phyloP scores from a whole-genome alignment of 2,888 invertebrate species.

The Scaptomyza cyrtandrae region DNA sequence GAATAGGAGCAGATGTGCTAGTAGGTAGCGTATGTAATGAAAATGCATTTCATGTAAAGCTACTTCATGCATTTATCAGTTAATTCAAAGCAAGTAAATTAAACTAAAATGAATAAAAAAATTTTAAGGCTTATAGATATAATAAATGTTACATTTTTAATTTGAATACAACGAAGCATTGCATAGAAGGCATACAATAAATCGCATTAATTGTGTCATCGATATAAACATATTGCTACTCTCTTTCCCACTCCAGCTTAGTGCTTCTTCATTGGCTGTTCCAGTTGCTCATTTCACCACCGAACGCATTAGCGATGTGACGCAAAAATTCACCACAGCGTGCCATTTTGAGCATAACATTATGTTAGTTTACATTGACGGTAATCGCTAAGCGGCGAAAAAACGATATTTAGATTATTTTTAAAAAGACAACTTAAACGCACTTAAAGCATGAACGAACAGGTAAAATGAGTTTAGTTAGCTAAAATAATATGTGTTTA shows the following conservation, averaged over 20 bases:
- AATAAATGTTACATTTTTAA: neutral
- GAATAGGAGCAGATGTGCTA: slow-evolving; percentile 28
- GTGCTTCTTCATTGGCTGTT: neutral
- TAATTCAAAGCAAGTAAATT: neutral
- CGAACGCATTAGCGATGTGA: neutral
- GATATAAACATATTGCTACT: slow-evolving; percentile 19
- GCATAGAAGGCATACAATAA: neutral
- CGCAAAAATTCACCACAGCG: neutral
- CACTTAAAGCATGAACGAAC: neutral
- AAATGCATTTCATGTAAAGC: slow-evolving; percentile 14
- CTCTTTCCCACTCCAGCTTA: slow-evolving; percentile 8
- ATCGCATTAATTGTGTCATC: slow-evolving; percentile 10
- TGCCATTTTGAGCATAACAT: slow-evolving; percentile 42
- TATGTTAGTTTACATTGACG: neutral
- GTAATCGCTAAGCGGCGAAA: neutral
- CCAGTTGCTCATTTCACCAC: slow-evolving; percentile 26
- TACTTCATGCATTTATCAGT: neutral
- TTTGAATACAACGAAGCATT: slow-evolving; percentile 9
- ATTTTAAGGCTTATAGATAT: neutral
- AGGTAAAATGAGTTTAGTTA: neutral
- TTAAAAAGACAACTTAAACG: neutral
- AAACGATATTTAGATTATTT: slow-evolving; percentile 3
- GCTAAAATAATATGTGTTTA: neutral
- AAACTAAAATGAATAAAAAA: neutral
- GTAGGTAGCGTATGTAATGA: slow-evolving; percentile 5